Evolutionary conservation across 2,888 invertebrate species (phyloP).

Genomic region (Apamea anceps): DNA sequence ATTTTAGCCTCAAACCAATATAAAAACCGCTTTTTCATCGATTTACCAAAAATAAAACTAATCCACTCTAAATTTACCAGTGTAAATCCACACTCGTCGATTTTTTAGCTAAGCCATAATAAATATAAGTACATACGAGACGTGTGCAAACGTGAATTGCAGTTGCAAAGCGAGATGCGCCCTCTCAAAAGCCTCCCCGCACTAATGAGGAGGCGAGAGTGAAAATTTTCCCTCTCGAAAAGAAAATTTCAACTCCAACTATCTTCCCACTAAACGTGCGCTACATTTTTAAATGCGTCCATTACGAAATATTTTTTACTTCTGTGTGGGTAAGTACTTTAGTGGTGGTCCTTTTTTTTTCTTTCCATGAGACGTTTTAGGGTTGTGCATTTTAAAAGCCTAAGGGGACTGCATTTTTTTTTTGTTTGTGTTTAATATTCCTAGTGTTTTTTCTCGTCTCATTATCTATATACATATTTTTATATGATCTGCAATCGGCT

Average conservation of each 20-base stretch:
- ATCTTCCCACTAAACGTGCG: constrained; percentile 76
- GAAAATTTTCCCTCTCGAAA: constrained; percentile 80
- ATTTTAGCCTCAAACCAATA: not conserved
- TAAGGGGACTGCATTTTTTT: not conserved
- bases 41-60: constrained; percentile 2
- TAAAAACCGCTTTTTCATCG: not conserved
- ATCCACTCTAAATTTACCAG: constrained; percentile 12
- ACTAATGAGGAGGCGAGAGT: constrained; percentile 83
- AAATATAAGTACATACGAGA: constrained; percentile 65
- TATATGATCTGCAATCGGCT: no score
- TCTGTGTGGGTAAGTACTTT: constrained; percentile 48
- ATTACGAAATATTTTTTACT: constrained; percentile 65
- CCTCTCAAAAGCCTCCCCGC: constrained; percentile 78
- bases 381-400: constrained; percentile 32
- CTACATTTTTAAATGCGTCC: constrained; percentile 76
- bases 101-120: constrained; percentile 58
- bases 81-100: constrained; percentile 34
- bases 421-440: not conserved
- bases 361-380: constrained; percentile 32
- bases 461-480: no score
- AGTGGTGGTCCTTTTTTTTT: constrained; percentile 38
- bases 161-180: constrained; percentile 77
- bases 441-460: not conserved
- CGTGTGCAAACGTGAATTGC: constrained; percentile 74
- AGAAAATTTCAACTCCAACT: constrained; percentile 78